Evolutionary conservation across 2,797 vertebrate species (phyloP).

Genomic region (Syndactyla subalaris): DNA sequence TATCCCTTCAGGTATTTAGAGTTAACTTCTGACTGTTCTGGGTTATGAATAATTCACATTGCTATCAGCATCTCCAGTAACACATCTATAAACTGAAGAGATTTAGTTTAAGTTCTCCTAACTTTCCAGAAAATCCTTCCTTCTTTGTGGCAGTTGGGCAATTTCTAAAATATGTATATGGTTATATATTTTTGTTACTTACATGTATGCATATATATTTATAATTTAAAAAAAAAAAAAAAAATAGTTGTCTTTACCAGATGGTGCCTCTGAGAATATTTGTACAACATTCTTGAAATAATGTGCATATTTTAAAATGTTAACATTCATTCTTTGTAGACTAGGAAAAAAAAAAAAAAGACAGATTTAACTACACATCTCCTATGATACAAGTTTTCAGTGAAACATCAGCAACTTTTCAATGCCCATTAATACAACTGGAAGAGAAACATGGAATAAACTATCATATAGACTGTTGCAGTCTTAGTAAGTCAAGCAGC

Average conservation of each 20-base stretch:
- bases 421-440: neutral
- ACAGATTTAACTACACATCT: neutral
- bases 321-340: neutral
- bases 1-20: conserved; percentile 1
- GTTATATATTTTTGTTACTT: neutral
- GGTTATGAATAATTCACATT: conserved; percentile 49
- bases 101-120: conserved; percentile 22
- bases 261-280: neutral
- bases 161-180: neutral
- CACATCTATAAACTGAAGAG: conserved; percentile 27
- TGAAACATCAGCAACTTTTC: neutral
- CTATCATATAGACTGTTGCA: neutral
- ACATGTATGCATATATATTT: neutral
- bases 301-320: neutral
- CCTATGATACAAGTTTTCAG: neutral
- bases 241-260: neutral
- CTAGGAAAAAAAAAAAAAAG: neutral
- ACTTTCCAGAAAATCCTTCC: conserved; percentile 3
- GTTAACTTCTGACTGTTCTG: conserved; percentile 15
- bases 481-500: neutral
- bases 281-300: neutral
- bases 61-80: conserved; percentile 22
- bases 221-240: neutral
- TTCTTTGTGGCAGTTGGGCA: neutral
- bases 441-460: neutral